Evolutionary conservation across 2,797 vertebrate genomes (phyloP).

Genomic region (Poecile montanus): DNA sequence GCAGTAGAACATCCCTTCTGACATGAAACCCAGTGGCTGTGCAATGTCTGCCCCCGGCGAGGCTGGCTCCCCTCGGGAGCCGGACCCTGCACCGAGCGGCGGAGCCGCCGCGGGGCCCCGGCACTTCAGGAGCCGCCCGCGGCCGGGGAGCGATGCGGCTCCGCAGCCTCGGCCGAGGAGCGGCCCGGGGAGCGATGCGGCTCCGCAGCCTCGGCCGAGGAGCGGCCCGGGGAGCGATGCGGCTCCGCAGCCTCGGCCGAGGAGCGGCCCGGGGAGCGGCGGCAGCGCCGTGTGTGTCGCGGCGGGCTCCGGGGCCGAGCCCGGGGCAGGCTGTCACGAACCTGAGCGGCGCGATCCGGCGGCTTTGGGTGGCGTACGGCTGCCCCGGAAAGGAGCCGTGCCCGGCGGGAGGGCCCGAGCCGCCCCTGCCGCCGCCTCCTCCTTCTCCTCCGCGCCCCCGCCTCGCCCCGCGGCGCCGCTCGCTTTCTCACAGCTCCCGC

Average conservation of each 20-base stretch:
- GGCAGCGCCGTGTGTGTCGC: not conserved
- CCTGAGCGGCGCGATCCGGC: not conserved
- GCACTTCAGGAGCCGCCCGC: fast-evolving
- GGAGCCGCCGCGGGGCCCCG: not conserved
- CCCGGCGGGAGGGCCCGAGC: not conserved
- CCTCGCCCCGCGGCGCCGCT: not conserved
- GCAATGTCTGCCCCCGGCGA: not conserved
- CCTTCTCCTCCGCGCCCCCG: not conserved
- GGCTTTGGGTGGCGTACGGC: not conserved
- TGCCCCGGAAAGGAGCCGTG: not conserved
- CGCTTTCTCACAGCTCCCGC: constrained; percentile 36
- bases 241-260: not conserved
- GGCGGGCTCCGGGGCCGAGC: not conserved
- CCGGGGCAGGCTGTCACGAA: not conserved
- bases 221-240: not conserved
- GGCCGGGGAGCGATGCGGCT: not conserved
- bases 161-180: not conserved
- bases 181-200: too few relatives aligned
- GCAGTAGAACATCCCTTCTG: not conserved
- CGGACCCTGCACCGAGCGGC: not conserved
- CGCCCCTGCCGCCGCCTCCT: not conserved
- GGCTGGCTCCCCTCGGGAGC: not conserved
- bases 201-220: not conserved
- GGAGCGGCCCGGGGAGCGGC: not conserved
- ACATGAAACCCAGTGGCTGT: not conserved